These are phyloP conservation scores for Odontomyia ornata DNA, from an alignment of 2,888 invertebrate genomes.

Conservation along the genomic window DNA sequence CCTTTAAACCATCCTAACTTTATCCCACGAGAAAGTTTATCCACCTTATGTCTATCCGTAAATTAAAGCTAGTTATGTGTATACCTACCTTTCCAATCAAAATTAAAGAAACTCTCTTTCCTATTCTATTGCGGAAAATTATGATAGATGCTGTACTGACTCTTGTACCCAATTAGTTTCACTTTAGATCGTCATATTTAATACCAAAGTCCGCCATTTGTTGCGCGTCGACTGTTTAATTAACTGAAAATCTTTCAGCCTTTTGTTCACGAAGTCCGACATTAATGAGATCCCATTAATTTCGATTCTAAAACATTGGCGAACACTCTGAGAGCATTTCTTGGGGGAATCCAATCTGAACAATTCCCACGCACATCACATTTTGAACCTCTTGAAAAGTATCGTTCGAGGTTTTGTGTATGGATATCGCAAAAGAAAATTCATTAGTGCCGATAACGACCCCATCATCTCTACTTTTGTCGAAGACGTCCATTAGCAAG, in stretches of 20 bases:
- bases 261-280: constrained; percentile 28
- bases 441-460: constrained; percentile 20
- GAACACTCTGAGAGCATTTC: constrained; percentile 2
- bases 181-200: constrained; percentile 36
- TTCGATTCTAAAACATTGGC: constrained; percentile 27
- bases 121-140: constrained; percentile 43
- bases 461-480: not conserved
- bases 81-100: constrained; percentile 24
- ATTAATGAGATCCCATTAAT: constrained; percentile 45
- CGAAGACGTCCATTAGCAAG: not conserved
- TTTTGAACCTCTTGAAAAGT: not conserved
- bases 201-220: constrained; percentile 33
- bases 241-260: constrained; percentile 41
- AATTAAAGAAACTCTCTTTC: constrained; percentile 7
- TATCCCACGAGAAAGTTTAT: constrained; percentile 21
- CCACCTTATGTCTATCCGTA: constrained; percentile 17
- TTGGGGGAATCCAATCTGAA: constrained; percentile 20
- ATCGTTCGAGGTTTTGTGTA: not conserved
- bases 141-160: constrained; percentile 38
- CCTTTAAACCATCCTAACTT: not conserved
- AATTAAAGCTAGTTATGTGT: not conserved
- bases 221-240: constrained; percentile 42
- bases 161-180: constrained; percentile 42
- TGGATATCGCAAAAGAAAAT: constrained; percentile 20
- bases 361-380: constrained; percentile 39